Percentiles rank a stretch among this genome's conserved stretches.
phyloP scores from a whole-genome alignment of 2,797 vertebrate species.

The Protonibea diacanthus region DNA sequence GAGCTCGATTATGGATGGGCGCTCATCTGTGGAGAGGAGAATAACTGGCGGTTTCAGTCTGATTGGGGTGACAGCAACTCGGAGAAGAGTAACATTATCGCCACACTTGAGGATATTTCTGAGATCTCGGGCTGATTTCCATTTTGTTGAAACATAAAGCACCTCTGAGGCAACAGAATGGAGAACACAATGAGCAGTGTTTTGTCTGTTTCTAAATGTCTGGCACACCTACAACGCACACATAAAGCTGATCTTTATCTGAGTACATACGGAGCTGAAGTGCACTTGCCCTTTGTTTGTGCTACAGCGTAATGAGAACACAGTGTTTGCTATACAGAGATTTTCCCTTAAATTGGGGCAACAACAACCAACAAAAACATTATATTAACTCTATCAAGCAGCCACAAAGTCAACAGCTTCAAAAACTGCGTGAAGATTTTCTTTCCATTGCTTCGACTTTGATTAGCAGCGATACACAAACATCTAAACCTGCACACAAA shows the following conservation, averaged over 20 bases:
- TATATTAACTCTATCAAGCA: not conserved
- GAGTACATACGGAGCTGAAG: conserved; percentile 19
- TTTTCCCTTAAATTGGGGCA: not conserved
- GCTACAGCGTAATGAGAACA: conserved; percentile 7
- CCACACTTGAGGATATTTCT: conserved; percentile 24
- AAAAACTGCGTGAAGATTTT: not conserved
- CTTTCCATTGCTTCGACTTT: not conserved
- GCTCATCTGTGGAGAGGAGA: conserved; percentile 77
- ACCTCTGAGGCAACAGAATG: not conserved
- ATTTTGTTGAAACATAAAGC: conserved; percentile 4
- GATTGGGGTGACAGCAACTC: conserved; percentile 35
- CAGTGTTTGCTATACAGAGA: not conserved
- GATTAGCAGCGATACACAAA: not conserved
- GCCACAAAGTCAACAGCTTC: not conserved
- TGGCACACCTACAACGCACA: conserved; percentile 54
- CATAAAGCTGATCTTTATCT: conserved; percentile 57
- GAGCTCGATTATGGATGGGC: conserved; percentile 51
- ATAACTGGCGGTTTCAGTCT: conserved; percentile 36
- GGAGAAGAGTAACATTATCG: conserved; percentile 13
- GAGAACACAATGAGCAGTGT: conserved; percentile 22
- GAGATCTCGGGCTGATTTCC: conserved; percentile 9
- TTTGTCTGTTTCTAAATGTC: conserved; percentile 33
- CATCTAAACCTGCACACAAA: not conserved
- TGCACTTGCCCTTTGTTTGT: conserved; percentile 42
- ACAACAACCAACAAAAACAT: not conserved